phyloP scores from a whole-genome alignment of 2,888 invertebrate genomes.

The Pimpla rufipes region DNA sequence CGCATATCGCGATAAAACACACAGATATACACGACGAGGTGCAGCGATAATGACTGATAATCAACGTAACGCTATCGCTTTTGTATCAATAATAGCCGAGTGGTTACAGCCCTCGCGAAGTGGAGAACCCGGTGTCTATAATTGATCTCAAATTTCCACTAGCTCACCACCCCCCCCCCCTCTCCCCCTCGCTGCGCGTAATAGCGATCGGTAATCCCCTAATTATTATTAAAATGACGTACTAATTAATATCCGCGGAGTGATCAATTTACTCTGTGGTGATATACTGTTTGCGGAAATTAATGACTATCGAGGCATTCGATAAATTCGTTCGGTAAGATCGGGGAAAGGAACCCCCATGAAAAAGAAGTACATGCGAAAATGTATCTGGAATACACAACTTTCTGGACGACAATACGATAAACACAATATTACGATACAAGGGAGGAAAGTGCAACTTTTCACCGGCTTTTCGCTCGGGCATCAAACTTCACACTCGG shows the following conservation, averaged over 20 bases:
- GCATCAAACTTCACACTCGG: no score
- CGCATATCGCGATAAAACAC: conserved; percentile 8
- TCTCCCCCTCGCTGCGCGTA: conserved; percentile 3
- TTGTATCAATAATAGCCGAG: conserved; percentile 40
- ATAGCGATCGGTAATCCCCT: background rate
- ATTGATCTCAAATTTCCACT: conserved; percentile 45
- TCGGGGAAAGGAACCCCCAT: background rate
- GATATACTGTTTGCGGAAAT: background rate
- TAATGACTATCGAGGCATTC: conserved; percentile 6
- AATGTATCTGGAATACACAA: no score
- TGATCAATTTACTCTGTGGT: conserved; percentile 19
- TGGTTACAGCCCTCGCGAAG: conserved; percentile 19
- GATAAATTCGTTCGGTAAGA: background rate
- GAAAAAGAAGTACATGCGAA: no score
- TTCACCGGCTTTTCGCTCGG: no score
- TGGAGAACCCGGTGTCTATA: conserved; percentile 26
- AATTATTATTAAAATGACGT: conserved; percentile 45
- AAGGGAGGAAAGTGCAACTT: no score
- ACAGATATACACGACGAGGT: conserved; percentile 22
- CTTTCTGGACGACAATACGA: no score
- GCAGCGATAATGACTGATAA: conserved; percentile 56
- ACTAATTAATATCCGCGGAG: conserved; percentile 44
- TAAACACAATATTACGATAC: no score
- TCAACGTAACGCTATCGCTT: conserved; percentile 46
- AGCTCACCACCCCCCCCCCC: background rate